Evolutionary conservation across 2,113 vertebrate genomes (phyloP), one percentile per base, ranked within the genome.

Genomic region (Carlito syrichta): DNA sequence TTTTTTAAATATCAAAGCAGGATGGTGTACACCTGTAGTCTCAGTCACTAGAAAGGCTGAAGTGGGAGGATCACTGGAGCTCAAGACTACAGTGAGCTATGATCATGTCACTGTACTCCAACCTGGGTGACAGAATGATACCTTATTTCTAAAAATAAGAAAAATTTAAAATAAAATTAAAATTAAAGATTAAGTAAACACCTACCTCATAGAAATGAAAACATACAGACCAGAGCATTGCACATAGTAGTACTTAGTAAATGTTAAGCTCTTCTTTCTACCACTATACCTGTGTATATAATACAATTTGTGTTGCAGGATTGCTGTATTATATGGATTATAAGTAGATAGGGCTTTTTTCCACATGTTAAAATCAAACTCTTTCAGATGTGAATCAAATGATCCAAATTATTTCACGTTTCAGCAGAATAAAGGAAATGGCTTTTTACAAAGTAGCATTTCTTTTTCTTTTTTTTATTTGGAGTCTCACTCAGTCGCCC

Each of bases 401-500:
- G 54, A 66, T 96, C 52, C 71, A 91, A 95, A 96, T 88, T 91
- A 94, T 58, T 79, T 69, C 77, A 88, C 88, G 91, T 94, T 96
- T 77, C 69, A 91, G 76, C 62, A 84, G 62, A 88, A 91, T 95
- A 91, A 97, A 94, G 71, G 81, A 85, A 88, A 84, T 78, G 52
- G 32, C 27, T 88, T 94, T 91, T 79, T 74, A 78, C 76, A 88
- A 94, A 88, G 56, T 38, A 84, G 35, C 40, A 52, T 94, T 94
- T 96, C 91, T 89, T 68, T 35, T 87, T n/a, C n/a, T n/a, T n/a
- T n/a, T n/a, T n/a, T n/a, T n/a, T n/a, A n/a, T n/a, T n/a, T n/a
- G n/a, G n/a, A n/a, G n/a, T n/a, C n/a, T n/a, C n/a, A n/a, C n/a
- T n/a, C n/a, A n/a, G n/a, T n/a, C n/a, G n/a, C n/a, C n/a, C n/a